A percentile compares a stretch with the other conserved stretches of the same genome.
These are phyloP conservation scores for Papilio xuthus DNA, from an alignment of 1,140 invertebrate genomes.

Conservation along the genomic window DNA sequence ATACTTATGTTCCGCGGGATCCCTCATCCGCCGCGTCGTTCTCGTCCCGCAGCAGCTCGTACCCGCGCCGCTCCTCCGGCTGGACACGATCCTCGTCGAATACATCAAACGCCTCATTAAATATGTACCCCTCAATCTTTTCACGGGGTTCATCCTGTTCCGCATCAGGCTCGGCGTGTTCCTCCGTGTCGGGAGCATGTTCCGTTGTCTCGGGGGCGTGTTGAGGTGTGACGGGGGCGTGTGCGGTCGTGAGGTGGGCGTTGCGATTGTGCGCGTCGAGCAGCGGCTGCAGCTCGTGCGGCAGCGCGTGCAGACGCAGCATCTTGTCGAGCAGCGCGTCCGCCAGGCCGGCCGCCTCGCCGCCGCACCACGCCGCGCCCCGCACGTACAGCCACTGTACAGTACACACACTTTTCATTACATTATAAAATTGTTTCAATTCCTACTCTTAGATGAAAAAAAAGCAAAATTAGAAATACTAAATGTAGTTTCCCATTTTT, in stretches of 20 bases:
- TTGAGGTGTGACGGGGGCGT: too few relatives aligned
- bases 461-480: too few relatives aligned
- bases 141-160: background rate
- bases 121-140: background rate
- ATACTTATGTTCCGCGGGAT: background rate
- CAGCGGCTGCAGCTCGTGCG: slow-evolving; percentile 51
- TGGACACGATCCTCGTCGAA: background rate
- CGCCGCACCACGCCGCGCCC: slow-evolving; percentile 54
- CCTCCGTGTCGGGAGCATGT: too few relatives aligned
- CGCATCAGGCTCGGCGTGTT: too few relatives aligned
- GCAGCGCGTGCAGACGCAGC: slow-evolving; percentile 57
- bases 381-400: slow-evolving; percentile 55
- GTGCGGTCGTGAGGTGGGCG: too few relatives aligned
- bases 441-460: too few relatives aligned
- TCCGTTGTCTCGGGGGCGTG: too few relatives aligned
- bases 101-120: background rate
- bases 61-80: background rate
- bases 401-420: background rate
- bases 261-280: background rate
- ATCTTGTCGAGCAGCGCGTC: slow-evolving; percentile 56
- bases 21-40: background rate
- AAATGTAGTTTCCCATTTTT: too few relatives aligned
- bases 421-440: too few relatives aligned
- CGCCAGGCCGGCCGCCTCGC: slow-evolving; percentile 44
- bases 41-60: background rate